Base-by-base conservation (phyloP, 2,113 vertebrate species). In the Struthidea cinerea region DNA sequence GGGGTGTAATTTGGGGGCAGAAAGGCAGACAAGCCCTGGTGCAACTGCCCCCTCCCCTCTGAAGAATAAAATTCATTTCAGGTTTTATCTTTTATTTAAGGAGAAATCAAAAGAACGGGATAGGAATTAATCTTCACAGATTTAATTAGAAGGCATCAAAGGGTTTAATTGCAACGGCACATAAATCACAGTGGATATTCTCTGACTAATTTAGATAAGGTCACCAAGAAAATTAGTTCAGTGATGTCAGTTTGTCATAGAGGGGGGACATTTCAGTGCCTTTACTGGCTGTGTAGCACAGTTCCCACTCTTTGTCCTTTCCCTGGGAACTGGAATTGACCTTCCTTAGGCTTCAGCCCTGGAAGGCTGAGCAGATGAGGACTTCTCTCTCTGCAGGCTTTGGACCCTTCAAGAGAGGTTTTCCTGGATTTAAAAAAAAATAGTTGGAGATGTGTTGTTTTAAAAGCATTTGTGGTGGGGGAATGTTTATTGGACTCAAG, bases 91-190 rank as follows among this genome's bases (percentile, higher is more conserved):
- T 97, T 97, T 96, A 96, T 97, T 96, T 94, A 96, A 97, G 96
- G 95, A 97, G 94, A 96, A 95, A 97, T 96, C 93, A 84, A 92
- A 97, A 96, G 95, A 97, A 95, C 71, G 46, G 91, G 91, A 71
- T 53, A 55, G 97, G 93, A 96, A 98, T 98, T 98, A 98, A 98
- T 98, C 97, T 97, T 96, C 92, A 84, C 91, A 88, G 96, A 94
- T 96, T 98, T 98, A 98, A 98, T 98, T 98, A 98, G 97, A 97
- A 98, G 87, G 96, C 93, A 97, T 98, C 96, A 97, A 96, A 97
- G 97, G 96, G 88, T 96, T 98, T 98, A 98, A 98, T 97, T 98
- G 97, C 95, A 96, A 94, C 89, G 27, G 52, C 97, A 67, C 97
- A 96, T 98, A 98, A 98, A 98, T 98, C 97, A 96, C 57, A 71